These are phyloP conservation scores for Anguilla rostrata DNA, from an alignment of 2,113 vertebrate genomes.

Conservation along the genomic window DNA sequence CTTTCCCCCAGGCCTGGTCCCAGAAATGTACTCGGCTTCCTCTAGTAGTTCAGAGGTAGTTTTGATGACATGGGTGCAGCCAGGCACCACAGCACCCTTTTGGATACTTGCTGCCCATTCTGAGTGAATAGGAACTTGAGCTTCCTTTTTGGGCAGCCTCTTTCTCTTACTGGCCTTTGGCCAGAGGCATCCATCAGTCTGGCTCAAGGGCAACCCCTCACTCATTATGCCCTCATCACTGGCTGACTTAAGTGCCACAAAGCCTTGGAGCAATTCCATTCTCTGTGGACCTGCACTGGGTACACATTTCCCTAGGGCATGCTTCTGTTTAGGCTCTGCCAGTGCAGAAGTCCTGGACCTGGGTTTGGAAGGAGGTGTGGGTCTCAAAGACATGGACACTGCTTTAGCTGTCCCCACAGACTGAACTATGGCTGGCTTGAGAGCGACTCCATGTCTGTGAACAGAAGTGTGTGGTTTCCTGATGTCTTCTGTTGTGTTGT, in stretches of 20 bases:
- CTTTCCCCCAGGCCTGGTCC: constrained; percentile 32
- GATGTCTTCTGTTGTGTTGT: constrained; percentile 3
- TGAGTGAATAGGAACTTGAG: constrained; percentile 11
- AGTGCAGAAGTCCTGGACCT: neutral
- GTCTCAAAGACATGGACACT: constrained; percentile 41
- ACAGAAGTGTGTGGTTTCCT: neutral
- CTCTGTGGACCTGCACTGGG: neutral
- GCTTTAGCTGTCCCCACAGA: constrained; percentile 59
- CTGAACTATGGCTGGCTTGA: constrained; percentile 56
- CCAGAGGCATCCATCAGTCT: constrained; percentile 32
- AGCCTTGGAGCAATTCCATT: neutral
- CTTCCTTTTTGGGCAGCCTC: constrained; percentile 28
- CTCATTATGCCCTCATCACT: constrained; percentile 6
- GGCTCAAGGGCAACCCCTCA: constrained; percentile 19
- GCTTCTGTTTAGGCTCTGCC: constrained; percentile 7
- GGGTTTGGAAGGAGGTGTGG: constrained; percentile 37
- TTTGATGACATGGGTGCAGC: constrained; percentile 49
- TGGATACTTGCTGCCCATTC: constrained; percentile 29
- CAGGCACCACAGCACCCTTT: neutral
- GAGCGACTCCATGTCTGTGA: neutral
- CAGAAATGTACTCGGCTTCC: constrained; percentile 30
- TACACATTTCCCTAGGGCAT: neutral
- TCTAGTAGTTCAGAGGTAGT: constrained; percentile 45
- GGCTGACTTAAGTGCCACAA: neutral
- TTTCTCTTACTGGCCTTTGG: constrained; percentile 24